Evolutionary conservation across 2,888 invertebrate species (phyloP), one percentile per base, ranked within the genome.

Genomic region (Chymomyza procnemis): DNA sequence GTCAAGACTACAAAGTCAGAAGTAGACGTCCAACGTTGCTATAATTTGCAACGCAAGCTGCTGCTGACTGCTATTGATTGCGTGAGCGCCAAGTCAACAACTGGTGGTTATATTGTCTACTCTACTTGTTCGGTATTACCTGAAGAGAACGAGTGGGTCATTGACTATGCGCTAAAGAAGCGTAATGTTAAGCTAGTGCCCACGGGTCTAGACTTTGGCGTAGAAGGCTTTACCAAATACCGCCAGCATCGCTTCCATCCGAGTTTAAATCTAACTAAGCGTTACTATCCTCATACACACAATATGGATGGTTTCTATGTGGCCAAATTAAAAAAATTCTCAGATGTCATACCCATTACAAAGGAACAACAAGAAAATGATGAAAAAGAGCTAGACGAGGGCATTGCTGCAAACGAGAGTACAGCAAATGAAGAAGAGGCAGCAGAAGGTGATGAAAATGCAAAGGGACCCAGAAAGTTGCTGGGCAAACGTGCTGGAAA

Each of bases 251-350:
- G 97, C 79, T 99, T 97, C 92, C 97, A 99, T 91, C 97, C 97
- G 0, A 95, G 96, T 12, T 91, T 99, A 90, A 97, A 96, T 88
- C 91, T 97, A 67, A 96, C 97, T 0, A 94, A 95, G 89, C 93
- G 99, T 61, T 98, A 97, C 92, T 99, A 99, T 92, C 99, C 99
- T 0, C 99, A 99, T 90, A 95, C 96, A 3, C 98, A 99, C 90
- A 99, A 99, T 90, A 97, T 99, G 96, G 99, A 99, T 91, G 99
- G 99, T 3, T 99, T 99, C 91, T 99, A 95, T 92, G 98, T 99
- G 1, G 99, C 99, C 0, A 99, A 99, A 92, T 91, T 99, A 14
- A 97, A 98, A 92, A 99, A 99, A 89, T 96, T 98, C 90, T 97
- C 97, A 0, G 97, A 98, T 92, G 93, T 94, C 50, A 92, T 93